Base-by-base conservation (phyloP, 2,113 vertebrate genomes). In the Eulacestoma nigropectus region DNA sequence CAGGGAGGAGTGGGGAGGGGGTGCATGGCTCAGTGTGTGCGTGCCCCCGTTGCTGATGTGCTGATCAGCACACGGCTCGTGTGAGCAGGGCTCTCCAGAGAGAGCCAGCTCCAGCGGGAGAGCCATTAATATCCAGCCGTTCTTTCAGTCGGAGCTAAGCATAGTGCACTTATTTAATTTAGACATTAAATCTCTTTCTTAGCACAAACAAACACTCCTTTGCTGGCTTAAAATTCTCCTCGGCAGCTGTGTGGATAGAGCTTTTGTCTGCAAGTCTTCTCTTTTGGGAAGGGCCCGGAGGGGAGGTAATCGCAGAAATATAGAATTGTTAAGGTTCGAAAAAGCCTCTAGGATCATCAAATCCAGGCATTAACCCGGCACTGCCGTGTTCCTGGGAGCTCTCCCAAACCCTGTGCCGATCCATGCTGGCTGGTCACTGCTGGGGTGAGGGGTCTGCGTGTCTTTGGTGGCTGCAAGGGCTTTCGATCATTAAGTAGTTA, bases 21-120 rank as follows among this genome's bases (percentile, higher is more conserved):
- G 41, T 8, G 7, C 0, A 1, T 2, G 32, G 57, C 67, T 32
- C 6, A 0, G 9, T 18, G 88, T 0, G 6, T 0, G 5, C 30
- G 25, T 82, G 84, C 60, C 84, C 63, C 76, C 7, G 4, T 16
- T 93, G 87, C 92, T 72, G 90, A 68, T 75, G 91, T 3, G 64
- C 72, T 52, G 67, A 44, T 78, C 68, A 82, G 80, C 75, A 14
- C 70, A 21, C 14, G 10, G 60, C 52, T 53, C 74, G 2, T 70
- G 79, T 15, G 49, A 50, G 50, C 12, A 44, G 44, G 9, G 60
- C 56, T 50, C 79, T 87, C 80, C 3, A 13, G 75, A 25, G 95
- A 92, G 13, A 41, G 35, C 33, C 64, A 27, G 84, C 76, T 92
- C 77, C 17, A 44, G 46, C 6, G 2, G 88, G 60, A 91, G 62